These are phyloP conservation scores for Hetaerina titia DNA, from an alignment of 2,888 invertebrate genomes.

Conservation along the genomic window DNA sequence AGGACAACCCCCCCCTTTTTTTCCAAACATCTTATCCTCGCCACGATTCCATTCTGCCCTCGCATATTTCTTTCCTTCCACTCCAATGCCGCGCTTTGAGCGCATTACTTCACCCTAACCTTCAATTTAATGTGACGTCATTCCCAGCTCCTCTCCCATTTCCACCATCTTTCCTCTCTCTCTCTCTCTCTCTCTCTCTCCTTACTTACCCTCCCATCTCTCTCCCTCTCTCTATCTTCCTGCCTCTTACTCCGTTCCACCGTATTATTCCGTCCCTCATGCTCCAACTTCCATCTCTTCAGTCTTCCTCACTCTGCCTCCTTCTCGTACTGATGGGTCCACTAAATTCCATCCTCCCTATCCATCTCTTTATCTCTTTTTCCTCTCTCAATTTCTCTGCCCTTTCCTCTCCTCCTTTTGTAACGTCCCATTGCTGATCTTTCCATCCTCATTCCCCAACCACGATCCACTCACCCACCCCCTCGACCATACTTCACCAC, in stretches of 20 bases:
- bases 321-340: no score
- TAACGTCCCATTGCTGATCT: not conserved
- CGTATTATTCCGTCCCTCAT: no score
- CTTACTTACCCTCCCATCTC: no score
- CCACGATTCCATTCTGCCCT: not conserved
- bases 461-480: not conserved
- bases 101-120: not conserved
- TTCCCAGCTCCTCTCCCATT: not conserved
- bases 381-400: not conserved
- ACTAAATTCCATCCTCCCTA: no score
- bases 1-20: not conserved
- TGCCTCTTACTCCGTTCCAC: not conserved
- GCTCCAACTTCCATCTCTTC: no score
- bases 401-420: not conserved
- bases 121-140: slow-evolving; percentile 52
- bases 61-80: slow-evolving; percentile 8
- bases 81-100: slow-evolving; percentile 23
- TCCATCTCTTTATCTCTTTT: not conserved
- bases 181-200: no score
- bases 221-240: not conserved
- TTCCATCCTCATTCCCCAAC: not conserved
- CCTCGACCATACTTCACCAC: not conserved
- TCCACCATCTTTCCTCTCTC: not conserved
- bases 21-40: not conserved
- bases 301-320: no score